Evolutionary conservation across 2,797 vertebrate species (phyloP), one percentile per base, ranked within the genome.

Genomic region (Enteromius fasciolatus): DNA sequence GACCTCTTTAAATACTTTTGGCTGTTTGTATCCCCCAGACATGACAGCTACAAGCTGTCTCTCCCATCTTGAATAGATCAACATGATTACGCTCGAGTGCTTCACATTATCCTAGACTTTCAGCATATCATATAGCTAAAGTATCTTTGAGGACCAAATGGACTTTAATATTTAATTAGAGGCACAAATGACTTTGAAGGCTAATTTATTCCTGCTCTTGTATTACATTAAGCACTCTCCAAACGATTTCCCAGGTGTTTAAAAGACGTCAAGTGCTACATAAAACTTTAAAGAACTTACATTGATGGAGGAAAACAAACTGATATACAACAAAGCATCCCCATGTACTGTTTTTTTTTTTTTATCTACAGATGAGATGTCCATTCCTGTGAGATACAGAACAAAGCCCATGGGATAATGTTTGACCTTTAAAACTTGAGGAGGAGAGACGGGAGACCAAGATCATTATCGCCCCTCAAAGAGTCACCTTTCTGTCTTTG

Each of bases 351-450:
- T 23, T 28, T 28, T 28, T 23, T 28, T 28, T 28, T 61, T 80
- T 57, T 73, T 63, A 73, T 81, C 41, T 73, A 73, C 25, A 63
- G 78, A 46, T 72, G 39, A 17, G 78, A 46, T 72, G 39, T 46
- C 54, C 54, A 25, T 72, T 80, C 78, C 39, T 50, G 14, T 73
- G 79, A 73, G 68, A 73, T 73, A 54, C 20, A 73, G 54, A 36
- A 28, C 41, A 63, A 44, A 73, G 59, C 79, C 67, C 69, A 18
- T 73, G 68, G 68, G 68, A 81, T 73, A 39, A 81, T 73, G 41
- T 81, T 69, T 81, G 79, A 81, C 79, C 79, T 81, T 81, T 73
- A 73, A 81, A 73, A 73, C 41, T 81, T 81, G 54, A 72, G 54
- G 54, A 28, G n/a, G 20, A 23, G 68, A 63, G 57, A 81, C 20